Evolutionary conservation across 2,113 vertebrate species (phyloP).

Genomic region (Myocastor coypus): DNA sequence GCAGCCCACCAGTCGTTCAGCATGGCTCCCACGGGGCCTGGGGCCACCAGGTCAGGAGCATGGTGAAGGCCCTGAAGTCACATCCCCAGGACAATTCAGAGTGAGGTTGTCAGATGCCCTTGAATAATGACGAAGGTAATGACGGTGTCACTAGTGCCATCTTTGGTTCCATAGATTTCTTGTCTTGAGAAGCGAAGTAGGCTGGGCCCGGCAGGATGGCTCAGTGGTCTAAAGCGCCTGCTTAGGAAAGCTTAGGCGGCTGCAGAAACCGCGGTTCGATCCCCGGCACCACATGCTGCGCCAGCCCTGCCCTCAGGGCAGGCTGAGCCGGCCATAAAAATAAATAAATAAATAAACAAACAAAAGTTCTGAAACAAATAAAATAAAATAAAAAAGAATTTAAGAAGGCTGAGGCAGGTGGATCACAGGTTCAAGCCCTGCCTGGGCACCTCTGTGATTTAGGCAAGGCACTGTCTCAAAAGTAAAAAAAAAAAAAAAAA

Average conservation of each 20-base stretch:
- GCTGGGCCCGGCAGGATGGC: no score
- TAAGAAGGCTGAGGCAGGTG: background rate
- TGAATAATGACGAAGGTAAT: accelerated
- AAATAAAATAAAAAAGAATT: no score
- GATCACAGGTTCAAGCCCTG: background rate
- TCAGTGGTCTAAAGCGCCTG: no score
- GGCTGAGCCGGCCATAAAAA: no score
- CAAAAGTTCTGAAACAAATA: no score
- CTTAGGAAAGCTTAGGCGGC: no score
- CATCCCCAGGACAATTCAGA: background rate
- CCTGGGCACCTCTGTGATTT: background rate
- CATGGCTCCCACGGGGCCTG: accelerated
- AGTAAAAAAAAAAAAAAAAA: no score
- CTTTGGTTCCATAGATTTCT: background rate
- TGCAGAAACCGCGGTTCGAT: no score
- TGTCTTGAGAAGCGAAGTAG: background rate
- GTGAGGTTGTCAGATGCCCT: accelerated
- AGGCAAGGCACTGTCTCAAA: background rate
- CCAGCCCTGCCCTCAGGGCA: no score
- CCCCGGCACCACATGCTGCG: no score
- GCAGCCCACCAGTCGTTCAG: no score
- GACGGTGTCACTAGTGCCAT: accelerated
- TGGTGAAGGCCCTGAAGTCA: accelerated
- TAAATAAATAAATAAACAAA: no score
- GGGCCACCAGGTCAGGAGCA: background rate